These are phyloP conservation scores for Forbesichthys agassizii DNA, from an alignment of 2,113 vertebrate genomes.

Conservation along the genomic window DNA sequence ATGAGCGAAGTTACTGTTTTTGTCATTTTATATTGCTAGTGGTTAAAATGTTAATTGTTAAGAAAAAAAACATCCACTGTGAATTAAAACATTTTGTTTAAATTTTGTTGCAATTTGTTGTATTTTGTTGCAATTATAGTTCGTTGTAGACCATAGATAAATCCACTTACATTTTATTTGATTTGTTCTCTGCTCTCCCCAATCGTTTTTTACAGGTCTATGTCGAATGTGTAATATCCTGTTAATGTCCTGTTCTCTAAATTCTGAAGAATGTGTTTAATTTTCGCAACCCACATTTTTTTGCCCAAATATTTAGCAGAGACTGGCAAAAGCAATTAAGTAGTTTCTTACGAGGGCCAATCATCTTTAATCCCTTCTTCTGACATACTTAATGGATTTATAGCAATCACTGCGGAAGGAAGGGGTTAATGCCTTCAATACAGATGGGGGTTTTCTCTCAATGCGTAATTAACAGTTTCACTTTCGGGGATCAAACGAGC, in stretches of 20 bases:
- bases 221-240: too few relatives aligned
- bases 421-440: constrained; percentile 56
- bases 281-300: too few relatives aligned
- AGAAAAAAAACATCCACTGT: not conserved
- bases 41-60: not conserved
- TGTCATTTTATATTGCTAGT: not conserved
- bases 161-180: too few relatives aligned
- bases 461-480: constrained; percentile 64
- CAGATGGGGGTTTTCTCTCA: constrained; percentile 54
- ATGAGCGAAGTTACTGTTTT: not conserved
- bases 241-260: too few relatives aligned
- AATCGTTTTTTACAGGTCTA: too few relatives aligned
- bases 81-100: not conserved
- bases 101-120: too few relatives aligned
- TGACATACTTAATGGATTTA: constrained; percentile 50
- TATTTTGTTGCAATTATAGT: not conserved
- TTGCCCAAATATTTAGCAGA: too few relatives aligned
- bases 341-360: constrained; percentile 9
- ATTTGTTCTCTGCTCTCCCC: too few relatives aligned
- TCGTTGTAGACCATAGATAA: constrained; percentile 3
- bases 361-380: constrained; percentile 42
- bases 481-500: constrained; percentile 58
- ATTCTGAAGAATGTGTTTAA: too few relatives aligned
- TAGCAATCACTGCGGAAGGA: constrained; percentile 31
- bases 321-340: too few relatives aligned